Base-by-base conservation (phyloP, 2,113 vertebrate genomes). In the Rattus rattus region DNA sequence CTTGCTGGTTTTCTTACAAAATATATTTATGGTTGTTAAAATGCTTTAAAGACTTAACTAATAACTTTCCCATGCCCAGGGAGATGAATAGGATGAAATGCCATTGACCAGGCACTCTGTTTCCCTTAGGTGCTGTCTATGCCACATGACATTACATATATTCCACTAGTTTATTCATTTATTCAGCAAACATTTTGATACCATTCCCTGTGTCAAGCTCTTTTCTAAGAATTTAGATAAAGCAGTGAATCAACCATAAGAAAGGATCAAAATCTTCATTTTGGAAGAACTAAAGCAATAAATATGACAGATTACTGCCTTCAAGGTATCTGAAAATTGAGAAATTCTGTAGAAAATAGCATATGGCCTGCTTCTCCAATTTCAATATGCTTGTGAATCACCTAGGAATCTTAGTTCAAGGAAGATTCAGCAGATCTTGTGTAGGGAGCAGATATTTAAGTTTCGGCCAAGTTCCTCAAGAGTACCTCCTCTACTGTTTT, bases 221-320 rank as follows among this genome's bases (percentile, higher is more conserved):
- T 88, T n/a, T 80, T 76, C 49, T 86, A 65, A 43, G 56, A 88
- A 95, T 39, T 92, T 14, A 54, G 39, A 88, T 95, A 91, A 97
- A 94, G 5, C 49, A 90, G 11, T 88, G 49, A 70, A 65, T 30
- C 72, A 90, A 92, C 67, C 8, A 84, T 5, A 92, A 2, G 47
- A 67, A 88, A 76, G 33, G 28, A 59, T n/a, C 95, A 92, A 97
- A 84, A 59, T 72, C 26, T 33, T 87, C 52, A 88, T 87, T 65
- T 75, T 95, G 7, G 16, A 92, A 28, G 30, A 94, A 93, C 24
- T 79, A 91, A 87, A 81, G 72, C n/a, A 92, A 93, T 94, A 87
- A 49, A 20, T 70, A 83, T 72, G 73, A 83, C 7, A 47, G 4
- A 52, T 69, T 65, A 72, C 13, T 94, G 36, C 13, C 75, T 97